A percentile compares a stretch with the other conserved stretches of the same genome.
Conservation (phyloP, 1,140 invertebrate species). For the Oreohelix idahoensis region DNA sequence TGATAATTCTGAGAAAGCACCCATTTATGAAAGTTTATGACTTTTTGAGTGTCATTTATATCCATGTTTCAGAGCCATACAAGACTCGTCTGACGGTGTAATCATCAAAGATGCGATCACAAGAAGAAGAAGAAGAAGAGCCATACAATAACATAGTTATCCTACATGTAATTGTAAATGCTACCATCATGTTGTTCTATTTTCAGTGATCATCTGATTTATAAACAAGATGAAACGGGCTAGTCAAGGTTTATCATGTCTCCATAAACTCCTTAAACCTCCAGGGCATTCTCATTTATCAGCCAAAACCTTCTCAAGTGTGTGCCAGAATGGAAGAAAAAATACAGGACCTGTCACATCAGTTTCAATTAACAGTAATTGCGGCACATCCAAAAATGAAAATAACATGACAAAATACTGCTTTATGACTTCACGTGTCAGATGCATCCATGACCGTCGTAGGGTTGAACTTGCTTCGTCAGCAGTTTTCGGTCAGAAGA, state of each 20-base stretch:
- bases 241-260: too few species aligned
- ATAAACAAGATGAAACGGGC: neutral
- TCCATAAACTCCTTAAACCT: neutral
- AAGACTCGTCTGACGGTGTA: too few species aligned
- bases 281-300: neutral
- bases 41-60: too few species aligned
- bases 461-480: neutral
- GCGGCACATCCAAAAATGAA: neutral
- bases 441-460: neutral
- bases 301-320: neutral
- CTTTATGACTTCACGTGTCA: neutral
- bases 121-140: too few species aligned
- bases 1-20: too few species aligned
- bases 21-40: too few species aligned
- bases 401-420: neutral
- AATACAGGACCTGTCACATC: neutral
- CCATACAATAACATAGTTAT: too few species aligned
- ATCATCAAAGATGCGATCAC: too few species aligned
- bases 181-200: too few species aligned
- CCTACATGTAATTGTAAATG: too few species aligned
- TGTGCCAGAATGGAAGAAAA: neutral
- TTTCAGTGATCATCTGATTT: too few species aligned
- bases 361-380: neutral
- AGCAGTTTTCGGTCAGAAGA: neutral
- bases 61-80: too few species aligned